These are phyloP conservation scores for Gisinianus flammeolus DNA, from an alignment of 2,888 invertebrate genomes.

Conservation along the genomic window DNA sequence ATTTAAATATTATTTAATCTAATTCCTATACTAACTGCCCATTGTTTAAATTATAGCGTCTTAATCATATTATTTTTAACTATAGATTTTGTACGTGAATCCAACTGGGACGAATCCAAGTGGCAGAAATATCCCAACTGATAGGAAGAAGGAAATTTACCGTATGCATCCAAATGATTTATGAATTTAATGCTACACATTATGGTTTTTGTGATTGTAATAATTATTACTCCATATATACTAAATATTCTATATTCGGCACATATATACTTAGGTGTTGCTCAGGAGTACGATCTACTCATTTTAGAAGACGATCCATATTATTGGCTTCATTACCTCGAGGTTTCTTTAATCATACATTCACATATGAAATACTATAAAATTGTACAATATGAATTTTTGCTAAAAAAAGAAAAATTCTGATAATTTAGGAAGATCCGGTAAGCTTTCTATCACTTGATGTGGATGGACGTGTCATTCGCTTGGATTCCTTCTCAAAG, in stretches of 20 bases:
- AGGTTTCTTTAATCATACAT: conserved; percentile 62
- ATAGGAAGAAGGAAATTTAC: conserved; percentile 74
- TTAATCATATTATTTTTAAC: too few species aligned
- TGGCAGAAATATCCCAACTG: conserved; percentile 71
- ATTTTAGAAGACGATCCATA: conserved; percentile 85
- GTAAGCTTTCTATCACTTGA: conserved; percentile 76
- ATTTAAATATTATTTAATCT: too few species aligned
- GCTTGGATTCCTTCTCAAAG: conserved; percentile 81
- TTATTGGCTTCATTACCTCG: conserved; percentile 75
- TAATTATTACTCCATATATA: too few species aligned
- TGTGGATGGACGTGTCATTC: conserved; percentile 75
- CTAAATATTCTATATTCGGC: too few species aligned
- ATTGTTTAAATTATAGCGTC: too few species aligned
- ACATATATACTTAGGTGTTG: too few species aligned
- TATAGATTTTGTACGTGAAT: conserved; percentile 70
- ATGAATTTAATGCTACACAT: too few species aligned
- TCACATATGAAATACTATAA: not conserved
- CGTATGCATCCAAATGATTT: too few species aligned
- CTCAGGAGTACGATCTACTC: conserved; percentile 76
- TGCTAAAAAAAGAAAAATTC: not conserved
- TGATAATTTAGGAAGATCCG: conserved; percentile 67
- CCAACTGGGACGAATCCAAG: conserved; percentile 80
- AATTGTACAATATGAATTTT: not conserved
- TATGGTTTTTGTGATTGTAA: too few species aligned
- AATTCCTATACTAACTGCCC: too few species aligned